Percentiles rank a stretch among this genome's conserved stretches.
Evolutionary conservation across 2,888 invertebrate genomes (phyloP).

Genomic region (Ametastegia equiseti): DNA sequence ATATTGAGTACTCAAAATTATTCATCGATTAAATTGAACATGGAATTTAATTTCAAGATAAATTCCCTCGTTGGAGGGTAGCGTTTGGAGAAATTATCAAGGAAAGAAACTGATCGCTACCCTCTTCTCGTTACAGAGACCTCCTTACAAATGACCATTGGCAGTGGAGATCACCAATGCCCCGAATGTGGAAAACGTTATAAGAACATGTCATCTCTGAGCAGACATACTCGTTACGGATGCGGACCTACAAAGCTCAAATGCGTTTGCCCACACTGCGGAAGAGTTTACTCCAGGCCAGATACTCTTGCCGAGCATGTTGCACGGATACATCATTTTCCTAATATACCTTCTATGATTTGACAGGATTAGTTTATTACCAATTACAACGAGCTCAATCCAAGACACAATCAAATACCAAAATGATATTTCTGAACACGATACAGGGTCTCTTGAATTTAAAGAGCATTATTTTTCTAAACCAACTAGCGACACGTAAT

Average conservation of each 20-base stretch:
- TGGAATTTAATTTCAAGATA: background rate
- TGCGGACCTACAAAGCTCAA: constrained; percentile 68
- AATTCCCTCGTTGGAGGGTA: constrained; percentile 32
- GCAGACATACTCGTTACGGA: constrained; percentile 69
- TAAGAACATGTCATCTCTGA: constrained; percentile 69
- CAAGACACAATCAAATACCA: background rate
- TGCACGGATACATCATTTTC: constrained; percentile 58
- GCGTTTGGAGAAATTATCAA: constrained; percentile 27
- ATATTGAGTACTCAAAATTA: no score
- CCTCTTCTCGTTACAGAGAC: constrained; percentile 64
- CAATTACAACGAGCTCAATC: background rate
- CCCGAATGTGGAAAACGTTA: constrained; percentile 66
- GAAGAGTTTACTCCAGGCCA: constrained; percentile 66
- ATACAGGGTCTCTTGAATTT: constrained; percentile 15
- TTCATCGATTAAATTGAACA: background rate
- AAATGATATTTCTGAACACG: background rate
- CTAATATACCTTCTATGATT: constrained; percentile 54
- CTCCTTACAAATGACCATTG: constrained; percentile 56
- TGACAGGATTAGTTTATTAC: constrained; percentile 35
- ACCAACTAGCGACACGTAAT: background rate
- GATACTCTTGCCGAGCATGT: constrained; percentile 68
- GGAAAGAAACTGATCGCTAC: constrained; percentile 44
- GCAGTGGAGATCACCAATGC: constrained; percentile 62
- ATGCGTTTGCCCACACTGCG: constrained; percentile 66
- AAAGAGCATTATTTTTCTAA: background rate